Evolutionary conservation across 1,140 invertebrate genomes (phyloP), one percentile per base, ranked within the genome.

Genomic region (Cryptotermes secundus): DNA sequence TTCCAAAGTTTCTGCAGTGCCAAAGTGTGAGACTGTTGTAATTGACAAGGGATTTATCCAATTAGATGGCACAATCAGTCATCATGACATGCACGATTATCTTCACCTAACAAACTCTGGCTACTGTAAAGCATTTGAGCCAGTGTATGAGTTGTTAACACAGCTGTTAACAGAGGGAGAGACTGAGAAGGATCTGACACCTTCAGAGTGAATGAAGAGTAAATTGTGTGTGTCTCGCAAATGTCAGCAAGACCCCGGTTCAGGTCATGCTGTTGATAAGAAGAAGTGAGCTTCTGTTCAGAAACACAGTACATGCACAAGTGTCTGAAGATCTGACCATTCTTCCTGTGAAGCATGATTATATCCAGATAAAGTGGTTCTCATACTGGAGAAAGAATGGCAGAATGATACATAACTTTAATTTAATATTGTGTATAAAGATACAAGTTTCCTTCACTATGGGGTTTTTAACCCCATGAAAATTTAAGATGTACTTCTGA

Each of bases 31-130:
- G 90, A 91, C 95, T 83, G 92, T 96, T 79, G 89, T 90, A 85
- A 95, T 96, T 86, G 95, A 96, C 87, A 94, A 95, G 87, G 94
- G 94, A 36, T 92, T 96, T 86, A 92, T 97, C 59, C 93, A 95
- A 87, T 91, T 91, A 72, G 95, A 96, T 90, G 96, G 95, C 16
- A 93, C 92, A 35, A 96, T 98, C 84, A 95, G 94, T 88, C 95
- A 96, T 88, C 94, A 94, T 87, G 96, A 97, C 88, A 96, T 98
- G 95, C 93, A 95, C 88, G 97, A 98, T 89, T 98, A 97, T 90
- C 91, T 97, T 42, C 95, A 97, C 88, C 92, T 97, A 49, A 97
- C 96, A 4, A 94, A 95, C 89, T 91, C 93, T 83, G 96, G 96
- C 79, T 96, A 96, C 89, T 91, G 93, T 87, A 97, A 97, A 89